A percentile compares a stretch with the other conserved stretches of the same genome.
Conservation (phyloP, 2,797 vertebrate species). For the Enteromius viviparus region DNA sequence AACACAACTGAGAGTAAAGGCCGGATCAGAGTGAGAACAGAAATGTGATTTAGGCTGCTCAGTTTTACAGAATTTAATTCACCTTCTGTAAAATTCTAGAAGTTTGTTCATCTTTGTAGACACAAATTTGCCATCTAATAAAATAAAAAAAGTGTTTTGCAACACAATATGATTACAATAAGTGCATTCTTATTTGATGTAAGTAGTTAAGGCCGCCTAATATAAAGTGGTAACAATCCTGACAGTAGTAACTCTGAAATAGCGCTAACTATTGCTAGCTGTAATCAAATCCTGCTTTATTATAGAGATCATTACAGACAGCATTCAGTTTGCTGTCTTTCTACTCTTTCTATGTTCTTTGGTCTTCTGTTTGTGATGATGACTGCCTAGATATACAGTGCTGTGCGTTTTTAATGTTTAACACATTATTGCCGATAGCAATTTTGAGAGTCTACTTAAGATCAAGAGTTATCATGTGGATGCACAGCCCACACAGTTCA, state of each 20-base stretch:
- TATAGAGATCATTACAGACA: not conserved
- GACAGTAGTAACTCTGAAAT: not conserved
- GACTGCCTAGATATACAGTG: not conserved
- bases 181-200: too few species aligned
- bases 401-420: constrained; percentile 19
- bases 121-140: not conserved
- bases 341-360: too few species aligned
- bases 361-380: constrained; percentile 15
- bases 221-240: not conserved
- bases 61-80: not conserved
- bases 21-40: not conserved
- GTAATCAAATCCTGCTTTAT: not conserved
- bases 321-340: not conserved
- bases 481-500: constrained; percentile 47
- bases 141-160: too few species aligned
- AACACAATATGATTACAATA: too few species aligned
- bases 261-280: not conserved
- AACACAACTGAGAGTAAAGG: constrained; percentile 28
- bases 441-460: constrained; percentile 42
- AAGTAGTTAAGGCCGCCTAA: too few species aligned
- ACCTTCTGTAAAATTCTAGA: not conserved
- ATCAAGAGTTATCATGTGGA: constrained; percentile 47
- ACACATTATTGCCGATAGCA: constrained; percentile 35
- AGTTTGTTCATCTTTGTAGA: not conserved
- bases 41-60: not conserved